phyloP scores from a whole-genome alignment of 2,113 vertebrate genomes.

The Phocoena sinus region DNA sequence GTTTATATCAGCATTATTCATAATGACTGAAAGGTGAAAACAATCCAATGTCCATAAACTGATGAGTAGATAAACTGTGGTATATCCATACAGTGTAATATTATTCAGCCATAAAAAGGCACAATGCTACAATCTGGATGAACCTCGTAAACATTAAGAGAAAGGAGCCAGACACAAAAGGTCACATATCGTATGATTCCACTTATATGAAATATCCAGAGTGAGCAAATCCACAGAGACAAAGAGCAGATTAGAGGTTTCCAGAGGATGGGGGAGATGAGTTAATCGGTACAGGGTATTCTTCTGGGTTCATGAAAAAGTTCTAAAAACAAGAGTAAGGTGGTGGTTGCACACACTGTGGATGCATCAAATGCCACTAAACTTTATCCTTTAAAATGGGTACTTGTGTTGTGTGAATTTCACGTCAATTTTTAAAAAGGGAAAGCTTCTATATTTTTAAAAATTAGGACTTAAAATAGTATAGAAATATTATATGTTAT shows the following conservation, averaged over 20 bases:
- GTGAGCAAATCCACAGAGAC: not conserved
- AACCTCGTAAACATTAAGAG: conserved; percentile 30
- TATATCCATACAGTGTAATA: not conserved
- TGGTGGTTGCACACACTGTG: not conserved
- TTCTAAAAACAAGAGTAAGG: not conserved
- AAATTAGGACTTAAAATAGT: not conserved
- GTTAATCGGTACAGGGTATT: not conserved
- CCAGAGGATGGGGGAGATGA: not conserved
- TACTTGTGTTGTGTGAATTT: not conserved
- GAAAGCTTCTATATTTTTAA: not conserved
- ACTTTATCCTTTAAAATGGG: not conserved
- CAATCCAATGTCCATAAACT: not conserved
- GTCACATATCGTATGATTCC: not conserved
- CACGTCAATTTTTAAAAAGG: not conserved
- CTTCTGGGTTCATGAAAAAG: not conserved
- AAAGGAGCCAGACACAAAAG: conserved; percentile 1
- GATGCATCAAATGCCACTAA: not conserved
- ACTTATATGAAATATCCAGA: conserved; percentile 1
- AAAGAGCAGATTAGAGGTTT: not conserved
- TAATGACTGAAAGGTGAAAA: not conserved
- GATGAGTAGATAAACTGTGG: not conserved
- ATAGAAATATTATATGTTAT: not conserved
- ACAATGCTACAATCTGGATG: not conserved
- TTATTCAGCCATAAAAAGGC: conserved; percentile 4
- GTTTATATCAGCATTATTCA: not conserved